These are phyloP conservation scores for Tipula lateralis DNA, from an alignment of 2,888 invertebrate genomes.

Conservation along the genomic window DNA sequence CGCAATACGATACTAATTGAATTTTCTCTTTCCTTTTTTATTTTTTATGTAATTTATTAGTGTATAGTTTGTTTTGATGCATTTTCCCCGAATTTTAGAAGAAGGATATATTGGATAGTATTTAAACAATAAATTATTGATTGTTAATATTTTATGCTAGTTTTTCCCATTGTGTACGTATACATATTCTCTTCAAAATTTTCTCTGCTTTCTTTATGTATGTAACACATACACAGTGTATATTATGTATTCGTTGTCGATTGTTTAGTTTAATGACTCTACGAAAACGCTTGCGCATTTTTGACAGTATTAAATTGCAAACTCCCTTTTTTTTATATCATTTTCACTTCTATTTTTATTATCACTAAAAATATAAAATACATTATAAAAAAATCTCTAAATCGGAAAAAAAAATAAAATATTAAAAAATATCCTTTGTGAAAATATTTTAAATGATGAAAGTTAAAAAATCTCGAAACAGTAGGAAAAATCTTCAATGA, in stretches of 20 bases:
- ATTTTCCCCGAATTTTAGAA: not conserved
- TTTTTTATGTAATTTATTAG: not conserved
- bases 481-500: slow-evolving; percentile 11
- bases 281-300: not conserved
- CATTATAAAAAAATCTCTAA: not conserved
- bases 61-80: not conserved
- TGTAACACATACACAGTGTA: not conserved
- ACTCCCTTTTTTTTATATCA: slow-evolving; percentile 15
- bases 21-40: not conserved
- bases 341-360: slow-evolving; percentile 24
- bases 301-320: not conserved
- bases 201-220: not conserved
- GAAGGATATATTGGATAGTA: not conserved
- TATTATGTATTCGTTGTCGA: not conserved
- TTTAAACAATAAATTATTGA: slow-evolving; percentile 9
- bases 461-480: not conserved
- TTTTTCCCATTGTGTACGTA: not conserved
- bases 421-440: slow-evolving; percentile 15
- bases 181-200: not conserved
- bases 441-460: slow-evolving; percentile 1
- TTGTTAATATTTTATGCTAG: not conserved
- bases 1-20: not conserved
- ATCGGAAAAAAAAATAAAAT: not conserved
- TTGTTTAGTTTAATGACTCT: slow-evolving; percentile 11
- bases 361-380: not conserved